Conservation (phyloP, 2,113 vertebrate genomes). For the Castor canadensis region DNA sequence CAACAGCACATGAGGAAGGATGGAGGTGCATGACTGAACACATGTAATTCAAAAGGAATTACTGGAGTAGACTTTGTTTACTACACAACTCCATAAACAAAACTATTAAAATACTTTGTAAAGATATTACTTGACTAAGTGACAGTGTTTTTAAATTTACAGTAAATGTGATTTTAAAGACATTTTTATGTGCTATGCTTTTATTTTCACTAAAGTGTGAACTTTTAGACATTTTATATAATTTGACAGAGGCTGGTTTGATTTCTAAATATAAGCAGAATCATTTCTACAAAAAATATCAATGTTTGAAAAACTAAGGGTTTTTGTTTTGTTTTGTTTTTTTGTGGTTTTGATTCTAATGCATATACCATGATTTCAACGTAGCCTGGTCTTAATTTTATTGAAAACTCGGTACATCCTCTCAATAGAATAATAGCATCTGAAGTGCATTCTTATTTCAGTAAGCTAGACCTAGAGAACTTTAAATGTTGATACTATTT, state of each 20-base stretch:
- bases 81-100: background rate
- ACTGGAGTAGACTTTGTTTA: background rate
- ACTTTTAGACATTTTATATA: slow-evolving; percentile 30
- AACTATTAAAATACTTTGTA: background rate
- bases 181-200: slow-evolving; percentile 8
- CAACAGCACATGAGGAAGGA: background rate
- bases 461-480: background rate
- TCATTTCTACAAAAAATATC: background rate
- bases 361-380: slow-evolving; percentile 43
- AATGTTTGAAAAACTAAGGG: background rate
- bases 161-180: slow-evolving; percentile 14
- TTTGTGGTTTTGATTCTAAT: slow-evolving; percentile 14
- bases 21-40: background rate
- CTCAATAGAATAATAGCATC: background rate
- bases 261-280: slow-evolving; percentile 18
- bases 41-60: background rate
- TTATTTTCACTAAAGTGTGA: slow-evolving; percentile 37
- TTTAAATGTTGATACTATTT: background rate
- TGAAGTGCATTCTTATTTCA: background rate
- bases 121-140: background rate
- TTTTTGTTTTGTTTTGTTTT: no score
- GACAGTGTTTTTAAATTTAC: background rate
- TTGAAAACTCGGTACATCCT: background rate
- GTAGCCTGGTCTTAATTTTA: slow-evolving; percentile 1
- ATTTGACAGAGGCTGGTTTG: slow-evolving; percentile 15